These are phyloP conservation scores for Biston stratarius DNA, from an alignment of 2,888 invertebrate genomes.

Conservation along the genomic window DNA sequence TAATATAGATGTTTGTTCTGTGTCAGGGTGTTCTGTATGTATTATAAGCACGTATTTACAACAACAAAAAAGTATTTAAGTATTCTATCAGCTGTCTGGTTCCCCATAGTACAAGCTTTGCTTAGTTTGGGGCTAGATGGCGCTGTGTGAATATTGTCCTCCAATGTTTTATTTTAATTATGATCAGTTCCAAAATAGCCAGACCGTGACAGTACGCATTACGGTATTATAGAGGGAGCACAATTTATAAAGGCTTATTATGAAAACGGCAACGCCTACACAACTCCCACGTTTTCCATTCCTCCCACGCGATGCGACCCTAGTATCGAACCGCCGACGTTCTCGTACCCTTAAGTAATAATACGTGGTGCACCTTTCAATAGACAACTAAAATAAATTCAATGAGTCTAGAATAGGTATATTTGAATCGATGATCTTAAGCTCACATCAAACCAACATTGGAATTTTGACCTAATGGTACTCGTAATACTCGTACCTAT, in stretches of 20 bases:
- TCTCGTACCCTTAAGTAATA: slow-evolving; percentile 11
- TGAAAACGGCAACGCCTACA: slow-evolving; percentile 47
- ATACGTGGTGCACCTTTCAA: slow-evolving; percentile 27
- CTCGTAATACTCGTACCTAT: too few species aligned
- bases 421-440: neutral
- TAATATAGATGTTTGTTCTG: too few species aligned
- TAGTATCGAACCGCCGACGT: slow-evolving; percentile 19
- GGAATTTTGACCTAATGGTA: too few species aligned
- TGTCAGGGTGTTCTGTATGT: too few species aligned
- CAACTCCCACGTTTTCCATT: slow-evolving; percentile 48
- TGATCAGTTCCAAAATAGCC: slow-evolving; percentile 17
- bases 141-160: too few species aligned
- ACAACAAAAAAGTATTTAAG: too few species aligned
- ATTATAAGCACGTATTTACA: too few species aligned
- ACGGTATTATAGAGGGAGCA: slow-evolving; percentile 26
- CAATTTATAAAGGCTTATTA: slow-evolving; percentile 41
- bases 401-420: neutral
- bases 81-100: too few species aligned
- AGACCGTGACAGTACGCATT: slow-evolving; percentile 18
- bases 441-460: neutral
- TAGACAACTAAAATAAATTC: slow-evolving; percentile 7
- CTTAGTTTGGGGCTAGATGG: too few species aligned
- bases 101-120: too few species aligned
- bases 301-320: slow-evolving; percentile 45
- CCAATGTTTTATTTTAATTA: too few species aligned